Evolutionary conservation across 2,888 invertebrate species (phyloP).

Genomic region (Colletes collaris): DNA sequence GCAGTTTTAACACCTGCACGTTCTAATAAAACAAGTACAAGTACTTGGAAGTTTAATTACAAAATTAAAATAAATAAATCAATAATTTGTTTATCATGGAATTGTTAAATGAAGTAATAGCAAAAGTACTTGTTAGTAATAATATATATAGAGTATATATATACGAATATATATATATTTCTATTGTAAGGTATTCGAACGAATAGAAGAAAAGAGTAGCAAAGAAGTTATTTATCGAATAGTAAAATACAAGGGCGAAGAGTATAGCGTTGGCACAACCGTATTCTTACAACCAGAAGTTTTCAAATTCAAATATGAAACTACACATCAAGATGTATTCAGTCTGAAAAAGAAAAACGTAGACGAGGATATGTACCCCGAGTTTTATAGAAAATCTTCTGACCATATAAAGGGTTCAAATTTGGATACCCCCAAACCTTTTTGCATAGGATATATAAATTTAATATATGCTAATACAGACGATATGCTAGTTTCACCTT

Average conservation of each 20-base stretch:
- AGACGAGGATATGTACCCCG: slow-evolving; percentile 91
- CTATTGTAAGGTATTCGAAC: slow-evolving; percentile 66
- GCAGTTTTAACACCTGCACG: too few species aligned
- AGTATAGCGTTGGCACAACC: slow-evolving; percentile 87
- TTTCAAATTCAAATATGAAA: slow-evolving; percentile 84
- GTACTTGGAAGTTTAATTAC: too few species aligned
- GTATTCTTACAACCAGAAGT: slow-evolving; percentile 88
- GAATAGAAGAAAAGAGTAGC: slow-evolving; percentile 60
- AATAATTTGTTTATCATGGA: too few species aligned
- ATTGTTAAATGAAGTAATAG: not conserved
- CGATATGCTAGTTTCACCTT: slow-evolving; percentile 84
- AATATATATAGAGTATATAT: not conserved
- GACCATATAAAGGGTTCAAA: slow-evolving; percentile 89
- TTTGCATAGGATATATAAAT: slow-evolving; percentile 88
- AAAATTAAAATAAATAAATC: too few species aligned
- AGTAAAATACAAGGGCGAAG: slow-evolving; percentile 86
- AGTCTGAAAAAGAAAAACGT: slow-evolving; percentile 82
- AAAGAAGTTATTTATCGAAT: slow-evolving; percentile 80
- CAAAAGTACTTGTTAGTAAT: not conserved
- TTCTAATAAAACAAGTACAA: too few species aligned
- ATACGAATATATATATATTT: not conserved
- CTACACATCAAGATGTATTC: slow-evolving; percentile 45
- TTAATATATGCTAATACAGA: slow-evolving; percentile 86
- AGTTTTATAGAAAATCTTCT: slow-evolving; percentile 90
- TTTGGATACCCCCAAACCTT: slow-evolving; percentile 89